Percentiles rank a stretch among this genome's conserved stretches.
phyloP scores from a whole-genome alignment of 2,797 vertebrate genomes.

The Tympanoctomys barrerae region DNA sequence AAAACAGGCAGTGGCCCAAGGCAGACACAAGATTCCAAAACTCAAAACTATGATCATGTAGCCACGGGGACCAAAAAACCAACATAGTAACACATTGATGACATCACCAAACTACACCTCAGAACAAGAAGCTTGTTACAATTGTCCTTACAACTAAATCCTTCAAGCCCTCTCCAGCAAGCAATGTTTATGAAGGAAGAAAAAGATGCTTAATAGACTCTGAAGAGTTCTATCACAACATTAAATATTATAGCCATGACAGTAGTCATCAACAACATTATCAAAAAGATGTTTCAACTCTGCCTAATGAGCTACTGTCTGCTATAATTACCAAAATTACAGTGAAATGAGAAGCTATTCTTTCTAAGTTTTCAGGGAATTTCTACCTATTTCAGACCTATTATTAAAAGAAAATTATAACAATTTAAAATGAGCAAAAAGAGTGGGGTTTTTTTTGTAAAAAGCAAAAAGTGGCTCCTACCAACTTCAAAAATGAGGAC shows the following conservation, averaged over 20 bases:
- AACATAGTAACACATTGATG: background rate
- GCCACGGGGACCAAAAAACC: background rate
- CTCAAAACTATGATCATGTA: background rate
- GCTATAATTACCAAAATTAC: conserved; percentile 62
- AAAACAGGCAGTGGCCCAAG: background rate
- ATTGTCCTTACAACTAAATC: background rate
- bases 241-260: background rate
- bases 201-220: background rate
- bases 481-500: background rate
- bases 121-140: background rate
- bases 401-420: conserved; percentile 73
- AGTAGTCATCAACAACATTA: background rate
- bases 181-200: background rate
- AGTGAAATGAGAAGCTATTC: conserved; percentile 36
- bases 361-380: conserved; percentile 50
- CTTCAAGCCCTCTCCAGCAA: background rate
- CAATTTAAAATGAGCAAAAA: conserved; percentile 54
- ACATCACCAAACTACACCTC: background rate
- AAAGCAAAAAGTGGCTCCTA: conserved; percentile 46
- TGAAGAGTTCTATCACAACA: conserved; percentile 42
- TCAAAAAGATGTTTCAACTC: conserved; percentile 19
- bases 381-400: conserved; percentile 48
- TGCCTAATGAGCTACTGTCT: background rate
- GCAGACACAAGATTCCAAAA: background rate
- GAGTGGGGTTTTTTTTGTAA: conserved; percentile 5